phyloP scores from a whole-genome alignment of 2,888 invertebrate species.

The Podabrus alpinus region DNA sequence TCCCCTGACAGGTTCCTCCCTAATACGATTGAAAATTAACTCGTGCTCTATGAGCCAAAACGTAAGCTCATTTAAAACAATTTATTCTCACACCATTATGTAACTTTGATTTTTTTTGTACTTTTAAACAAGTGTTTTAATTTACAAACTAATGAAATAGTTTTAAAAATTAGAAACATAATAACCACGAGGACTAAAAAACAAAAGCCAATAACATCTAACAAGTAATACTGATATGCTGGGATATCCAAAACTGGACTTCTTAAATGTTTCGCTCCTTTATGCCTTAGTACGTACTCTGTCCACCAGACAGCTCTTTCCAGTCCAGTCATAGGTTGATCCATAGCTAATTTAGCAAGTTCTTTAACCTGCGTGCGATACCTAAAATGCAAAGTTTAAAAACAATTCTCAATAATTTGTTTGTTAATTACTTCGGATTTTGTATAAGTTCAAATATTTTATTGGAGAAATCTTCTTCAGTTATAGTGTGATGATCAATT shows the following conservation, averaged over 20 bases:
- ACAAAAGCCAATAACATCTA: neutral
- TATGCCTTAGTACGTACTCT: neutral
- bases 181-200: neutral
- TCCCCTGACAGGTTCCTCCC: too few relatives aligned
- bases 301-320: slow-evolving; percentile 1
- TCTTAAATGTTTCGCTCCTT: neutral
- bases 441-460: neutral
- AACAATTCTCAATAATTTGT: neutral
- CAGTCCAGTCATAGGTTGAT: neutral
- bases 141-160: neutral
- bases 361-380: neutral
- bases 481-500: neutral
- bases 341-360: neutral
- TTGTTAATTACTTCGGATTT: neutral
- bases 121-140: neutral
- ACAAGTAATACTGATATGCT: neutral
- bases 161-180: neutral
- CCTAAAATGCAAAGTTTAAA: neutral
- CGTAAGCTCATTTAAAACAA: too few relatives aligned
- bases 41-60: too few relatives aligned
- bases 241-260: neutral
- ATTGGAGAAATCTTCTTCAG: neutral
- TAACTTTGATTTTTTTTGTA: neutral
- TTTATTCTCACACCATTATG: too few relatives aligned
- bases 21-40: too few relatives aligned